Conservation (phyloP, 2,888 invertebrate species). For the Plebejus melissa region DNA sequence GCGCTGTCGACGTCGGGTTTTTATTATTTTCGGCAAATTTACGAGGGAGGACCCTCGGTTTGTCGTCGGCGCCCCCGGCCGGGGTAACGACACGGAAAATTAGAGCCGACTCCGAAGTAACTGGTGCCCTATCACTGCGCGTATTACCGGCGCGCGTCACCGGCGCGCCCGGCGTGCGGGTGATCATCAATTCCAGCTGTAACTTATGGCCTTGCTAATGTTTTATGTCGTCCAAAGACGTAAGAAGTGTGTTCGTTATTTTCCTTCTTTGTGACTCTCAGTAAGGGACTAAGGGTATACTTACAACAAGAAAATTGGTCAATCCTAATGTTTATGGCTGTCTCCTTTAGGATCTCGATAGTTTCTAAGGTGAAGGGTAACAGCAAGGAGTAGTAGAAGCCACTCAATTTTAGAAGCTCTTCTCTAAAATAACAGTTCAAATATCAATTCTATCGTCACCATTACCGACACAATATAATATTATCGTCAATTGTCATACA, state of each 20-base stretch:
- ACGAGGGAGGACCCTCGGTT: slow-evolving; percentile 36
- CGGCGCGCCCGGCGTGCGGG: neutral
- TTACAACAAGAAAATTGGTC: too few relatives aligned
- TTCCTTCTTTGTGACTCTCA: too few relatives aligned
- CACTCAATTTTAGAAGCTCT: neutral
- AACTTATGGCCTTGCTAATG: slow-evolving; percentile 16
- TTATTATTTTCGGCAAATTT: slow-evolving; percentile 45
- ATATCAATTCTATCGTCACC: neutral
- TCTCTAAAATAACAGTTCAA: neutral
- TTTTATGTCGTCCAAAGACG: neutral
- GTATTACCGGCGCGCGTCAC: neutral
- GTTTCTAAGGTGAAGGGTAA: neutral
- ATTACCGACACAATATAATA: neutral
- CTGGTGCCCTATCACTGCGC: neutral
- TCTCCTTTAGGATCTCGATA: too few relatives aligned
- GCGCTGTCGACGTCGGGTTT: slow-evolving; percentile 42
- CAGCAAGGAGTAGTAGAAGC: too few relatives aligned
- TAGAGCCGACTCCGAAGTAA: slow-evolving; percentile 38
- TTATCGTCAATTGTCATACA: neutral
- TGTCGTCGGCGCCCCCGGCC: slow-evolving; percentile 38
- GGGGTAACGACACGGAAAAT: slow-evolving; percentile 46
- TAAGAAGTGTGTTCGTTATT: neutral
- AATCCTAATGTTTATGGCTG: too few relatives aligned
- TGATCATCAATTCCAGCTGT: neutral
- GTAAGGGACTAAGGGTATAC: too few relatives aligned